These are phyloP conservation scores for Pituophis catenifer DNA, from an alignment of 2,113 vertebrate species.

Conservation along the genomic window DNA sequence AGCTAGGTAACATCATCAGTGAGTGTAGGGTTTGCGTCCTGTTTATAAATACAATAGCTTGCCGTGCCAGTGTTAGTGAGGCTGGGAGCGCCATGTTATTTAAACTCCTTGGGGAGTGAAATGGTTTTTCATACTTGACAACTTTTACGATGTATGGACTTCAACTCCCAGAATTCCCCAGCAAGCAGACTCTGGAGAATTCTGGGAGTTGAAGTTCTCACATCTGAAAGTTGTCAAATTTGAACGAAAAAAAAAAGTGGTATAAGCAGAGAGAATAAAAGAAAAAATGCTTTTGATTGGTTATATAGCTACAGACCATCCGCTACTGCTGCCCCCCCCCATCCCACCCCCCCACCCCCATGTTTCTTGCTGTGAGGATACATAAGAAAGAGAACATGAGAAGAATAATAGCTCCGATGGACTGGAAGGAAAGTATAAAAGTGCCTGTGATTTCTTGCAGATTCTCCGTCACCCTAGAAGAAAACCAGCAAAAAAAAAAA, in stretches of 20 bases:
- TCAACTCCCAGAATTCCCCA: not conserved
- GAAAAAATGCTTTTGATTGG: not conserved
- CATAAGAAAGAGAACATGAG: constrained; percentile 68
- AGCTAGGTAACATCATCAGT: not conserved
- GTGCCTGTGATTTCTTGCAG: constrained; percentile 55
- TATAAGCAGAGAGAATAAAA: not conserved
- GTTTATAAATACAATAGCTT: not conserved
- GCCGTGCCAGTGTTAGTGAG: not conserved
- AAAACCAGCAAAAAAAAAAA: not conserved
- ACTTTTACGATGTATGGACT: not conserved
- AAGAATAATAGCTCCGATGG: constrained; percentile 58
- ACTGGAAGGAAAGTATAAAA: constrained; percentile 42
- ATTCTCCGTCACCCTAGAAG: constrained; percentile 53
- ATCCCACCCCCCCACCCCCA: accelerated
- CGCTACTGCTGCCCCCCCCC: not conserved
- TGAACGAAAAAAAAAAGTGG: not conserved
- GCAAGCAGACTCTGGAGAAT: not conserved
- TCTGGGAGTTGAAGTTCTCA: not conserved
- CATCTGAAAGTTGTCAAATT: not conserved
- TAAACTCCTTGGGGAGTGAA: not conserved
- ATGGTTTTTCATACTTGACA: not conserved
- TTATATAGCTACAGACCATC: not conserved
- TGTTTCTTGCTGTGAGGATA: constrained; percentile 38
- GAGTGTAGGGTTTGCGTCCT: not conserved
- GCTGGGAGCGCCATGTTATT: not conserved